These are phyloP conservation scores for Boloria selene DNA, from an alignment of 2,888 invertebrate species.

Conservation along the genomic window DNA sequence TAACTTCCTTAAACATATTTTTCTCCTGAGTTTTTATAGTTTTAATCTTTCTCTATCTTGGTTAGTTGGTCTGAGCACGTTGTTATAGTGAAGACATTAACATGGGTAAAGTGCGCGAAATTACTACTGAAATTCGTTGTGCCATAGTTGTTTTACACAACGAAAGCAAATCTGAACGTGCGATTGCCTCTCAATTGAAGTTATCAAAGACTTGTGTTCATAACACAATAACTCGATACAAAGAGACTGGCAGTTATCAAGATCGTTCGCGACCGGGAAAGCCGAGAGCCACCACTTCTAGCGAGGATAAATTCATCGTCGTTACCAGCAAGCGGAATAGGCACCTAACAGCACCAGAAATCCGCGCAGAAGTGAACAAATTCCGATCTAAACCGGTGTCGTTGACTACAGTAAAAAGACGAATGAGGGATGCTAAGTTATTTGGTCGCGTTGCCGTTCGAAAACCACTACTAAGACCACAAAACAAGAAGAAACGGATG, in stretches of 20 bases:
- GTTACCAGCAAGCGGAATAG: not conserved
- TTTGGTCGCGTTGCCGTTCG: not conserved
- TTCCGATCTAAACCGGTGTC: not conserved
- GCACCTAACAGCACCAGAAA: constrained; percentile 2
- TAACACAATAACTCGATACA: not conserved
- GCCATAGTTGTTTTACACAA: constrained; percentile 8
- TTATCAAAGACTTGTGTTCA: not conserved
- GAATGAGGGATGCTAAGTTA: constrained; percentile 2
- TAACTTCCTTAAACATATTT: not conserved
- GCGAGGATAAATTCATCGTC: not conserved
- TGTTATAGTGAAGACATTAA: constrained; percentile 4
- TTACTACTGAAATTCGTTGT: constrained; percentile 5
- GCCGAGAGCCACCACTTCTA: not conserved
- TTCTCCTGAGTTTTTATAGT: not conserved
- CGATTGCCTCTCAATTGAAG: constrained; percentile 16
- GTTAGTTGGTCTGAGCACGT: not conserved
- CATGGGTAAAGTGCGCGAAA: constrained; percentile 7
- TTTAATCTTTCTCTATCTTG: no score
- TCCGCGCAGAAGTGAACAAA: not conserved
- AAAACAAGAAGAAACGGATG: no score
- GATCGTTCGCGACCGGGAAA: not conserved
- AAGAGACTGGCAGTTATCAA: not conserved
- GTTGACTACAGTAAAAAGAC: not conserved
- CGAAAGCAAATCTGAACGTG: constrained; percentile 22
- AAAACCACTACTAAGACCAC: no score